Base-by-base conservation (phyloP, 2,888 invertebrate genomes). In the Euphydryas editha region DNA sequence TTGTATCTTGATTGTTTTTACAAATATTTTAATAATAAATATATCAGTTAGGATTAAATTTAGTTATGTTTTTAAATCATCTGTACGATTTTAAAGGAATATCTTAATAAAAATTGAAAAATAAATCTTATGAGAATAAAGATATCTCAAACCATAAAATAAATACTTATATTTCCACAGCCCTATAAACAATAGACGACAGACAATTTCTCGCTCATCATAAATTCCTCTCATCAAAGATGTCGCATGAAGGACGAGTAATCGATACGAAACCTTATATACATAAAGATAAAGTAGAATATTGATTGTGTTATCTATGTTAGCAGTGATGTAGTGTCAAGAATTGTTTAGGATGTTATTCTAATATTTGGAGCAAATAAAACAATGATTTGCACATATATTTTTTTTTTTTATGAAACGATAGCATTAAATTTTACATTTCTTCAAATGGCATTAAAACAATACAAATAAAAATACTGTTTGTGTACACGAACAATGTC, bases 191-290 rank as follows among this genome's bases (percentile, higher is more conserved):
- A 62, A 65, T 65, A 65, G 39, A 62, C 65, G 66, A 42, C 58
- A 69, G 65, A 69, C 65, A 62, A 69, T 69, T 69, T 62, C 62
- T 65, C 51, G 59, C 46, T 67, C 42, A 54, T 63, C 68, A 73
- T 69, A 71, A 59, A 68, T 72, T 71, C 62, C 51, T 59, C 66
- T 65, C 69, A 70, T 70, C 70, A 72, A 70, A 70, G 64, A 67
- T 65, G 59, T 61, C 57, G 47, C 18, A 20, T n/a, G n/a, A 24
- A 51, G n/a, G 24, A n/a, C n/a, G 49, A 15, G 24, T 24, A 20
- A 51, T 51, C 49, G 49, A 51, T 51, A 15, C 3, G 2, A 24
- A 51, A 24, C 49, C 49, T n/a, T 51, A 51, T 24, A 2, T 24
- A 4, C 6, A 24, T 5, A 8, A 0, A 0, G 7, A 15, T 24